Percentiles rank a stretch among this genome's conserved stretches.
Conservation (phyloP, 2,888 invertebrate genomes). For the Aleiodes testaceus region DNA sequence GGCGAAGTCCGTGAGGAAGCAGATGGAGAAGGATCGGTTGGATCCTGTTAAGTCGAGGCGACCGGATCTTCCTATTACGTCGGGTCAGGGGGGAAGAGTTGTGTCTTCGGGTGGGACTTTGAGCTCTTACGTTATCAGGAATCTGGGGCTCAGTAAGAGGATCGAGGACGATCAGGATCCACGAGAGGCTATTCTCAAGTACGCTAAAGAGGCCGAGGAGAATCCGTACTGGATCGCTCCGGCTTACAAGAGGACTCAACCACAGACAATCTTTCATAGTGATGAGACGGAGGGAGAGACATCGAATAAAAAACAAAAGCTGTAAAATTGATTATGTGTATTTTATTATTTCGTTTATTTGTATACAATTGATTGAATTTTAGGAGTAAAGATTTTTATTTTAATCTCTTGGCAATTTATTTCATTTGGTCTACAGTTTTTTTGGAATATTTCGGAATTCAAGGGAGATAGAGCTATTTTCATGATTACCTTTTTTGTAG, state of each 20-base stretch:
- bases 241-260: conserved; percentile 92
- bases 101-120: conserved; percentile 96
- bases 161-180: conserved; percentile 94
- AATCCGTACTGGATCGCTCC: conserved; percentile 98
- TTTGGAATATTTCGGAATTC: too few relatives aligned
- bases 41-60: conserved; percentile 88
- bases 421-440: too few relatives aligned
- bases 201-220: conserved; percentile 94
- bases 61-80: conserved; percentile 91
- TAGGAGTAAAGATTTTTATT: too few relatives aligned
- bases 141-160: conserved; percentile 92
- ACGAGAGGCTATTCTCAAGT: conserved; percentile 93
- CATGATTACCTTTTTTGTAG: too few relatives aligned
- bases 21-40: conserved; percentile 91
- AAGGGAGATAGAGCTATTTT: too few relatives aligned
- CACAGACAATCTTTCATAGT: conserved; percentile 85
- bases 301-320: conserved; percentile 76
- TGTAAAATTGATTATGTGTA: conserved; percentile 34
- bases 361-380: too few relatives aligned
- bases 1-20: conserved; percentile 89
- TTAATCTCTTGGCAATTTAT: too few relatives aligned
- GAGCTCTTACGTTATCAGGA: conserved; percentile 96
- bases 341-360: too few relatives aligned
- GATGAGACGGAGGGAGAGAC: conserved; percentile 74
- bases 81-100: conserved; percentile 93